These are phyloP conservation scores for Pteropus rufus DNA, from an alignment of 2,797 vertebrate genomes.

Conservation along the genomic window DNA sequence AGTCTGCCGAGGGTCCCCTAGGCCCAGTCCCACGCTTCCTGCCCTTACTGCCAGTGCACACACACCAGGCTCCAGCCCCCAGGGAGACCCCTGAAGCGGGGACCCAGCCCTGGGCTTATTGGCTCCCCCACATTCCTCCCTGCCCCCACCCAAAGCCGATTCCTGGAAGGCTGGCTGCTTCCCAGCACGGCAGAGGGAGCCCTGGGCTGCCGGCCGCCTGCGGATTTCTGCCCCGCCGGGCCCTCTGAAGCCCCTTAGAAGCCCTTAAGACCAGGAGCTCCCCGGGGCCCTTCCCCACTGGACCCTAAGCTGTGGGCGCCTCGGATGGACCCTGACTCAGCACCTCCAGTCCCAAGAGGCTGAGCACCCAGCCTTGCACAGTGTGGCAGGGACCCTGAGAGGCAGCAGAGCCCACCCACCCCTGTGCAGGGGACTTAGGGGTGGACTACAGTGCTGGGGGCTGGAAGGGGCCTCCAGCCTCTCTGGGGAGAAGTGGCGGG, in stretches of 20 bases:
- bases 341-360: not conserved
- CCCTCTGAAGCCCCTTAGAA: not conserved
- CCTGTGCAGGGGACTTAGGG: no score
- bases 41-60: fast-evolving
- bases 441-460: fast-evolving
- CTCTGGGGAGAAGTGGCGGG: no score
- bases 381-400: not conserved
- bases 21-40: not conserved
- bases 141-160: not conserved
- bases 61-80: not conserved
- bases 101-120: not conserved
- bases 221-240: not conserved
- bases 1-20: not conserved
- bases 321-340: not conserved
- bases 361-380: not conserved
- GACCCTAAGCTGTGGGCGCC: not conserved
- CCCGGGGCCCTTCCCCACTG: not conserved
- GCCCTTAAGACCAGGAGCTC: not conserved
- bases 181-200: not conserved
- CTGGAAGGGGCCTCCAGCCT: not conserved
- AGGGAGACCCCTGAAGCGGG: not conserved
- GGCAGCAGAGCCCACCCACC: not conserved
- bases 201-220: not conserved
- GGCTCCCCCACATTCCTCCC: not conserved
- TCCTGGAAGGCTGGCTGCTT: constrained; percentile 59